Base-by-base conservation (phyloP, 2,888 invertebrate species). In the Heliconius sara region DNA sequence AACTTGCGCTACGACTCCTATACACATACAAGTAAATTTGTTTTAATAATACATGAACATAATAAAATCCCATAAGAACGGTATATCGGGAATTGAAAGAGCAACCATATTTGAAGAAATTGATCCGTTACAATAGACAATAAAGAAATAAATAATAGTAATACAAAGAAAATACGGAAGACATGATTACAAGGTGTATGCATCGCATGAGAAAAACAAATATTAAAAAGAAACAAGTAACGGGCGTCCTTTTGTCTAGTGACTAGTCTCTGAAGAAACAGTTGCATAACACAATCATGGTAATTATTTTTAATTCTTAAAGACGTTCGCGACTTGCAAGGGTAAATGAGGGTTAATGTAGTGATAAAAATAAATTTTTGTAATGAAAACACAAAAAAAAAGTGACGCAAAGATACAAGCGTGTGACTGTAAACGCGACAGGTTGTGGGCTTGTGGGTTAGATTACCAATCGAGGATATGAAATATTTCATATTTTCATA, bases 201-300 rank as follows among this genome's bases (percentile, higher is more conserved):
- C 27, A 70, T 52, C 47, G 25, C 34, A 86, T 87, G 86, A 85
- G 85, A 86, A 90, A 57, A 78, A 86, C 81, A 83, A 86, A 83
- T 88, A 13, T 25, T 39, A 39, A 47, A 67, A 89, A 91, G 60
- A 90, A 88, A 81, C 84, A 86, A 87, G 84, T 89, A 89, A 88
- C 89, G 87, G 90, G 88, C 86, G 88, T 87, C 89, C 89, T 89
- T 92, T 91, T 92, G 91, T 92, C 88, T 91, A 84, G 70, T 68
- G 91, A 91, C 88, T 91, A 84, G 70, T 68, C 22, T 43, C 81
- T 73, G 78, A 87, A 88, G 86, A 87, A 87, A 85, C 85, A 81
- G 87, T 90, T 91, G 87, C 86, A 60, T 79, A 74, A 30, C 63
- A 43, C 43, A 70, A 43, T 25, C n/a, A 27, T 39, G n/a, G n/a